A percentile compares a stretch with the other conserved stretches of the same genome.
These are phyloP conservation scores for Cairina moschata DNA, from an alignment of 2,113 vertebrate genomes.

Conservation along the genomic window DNA sequence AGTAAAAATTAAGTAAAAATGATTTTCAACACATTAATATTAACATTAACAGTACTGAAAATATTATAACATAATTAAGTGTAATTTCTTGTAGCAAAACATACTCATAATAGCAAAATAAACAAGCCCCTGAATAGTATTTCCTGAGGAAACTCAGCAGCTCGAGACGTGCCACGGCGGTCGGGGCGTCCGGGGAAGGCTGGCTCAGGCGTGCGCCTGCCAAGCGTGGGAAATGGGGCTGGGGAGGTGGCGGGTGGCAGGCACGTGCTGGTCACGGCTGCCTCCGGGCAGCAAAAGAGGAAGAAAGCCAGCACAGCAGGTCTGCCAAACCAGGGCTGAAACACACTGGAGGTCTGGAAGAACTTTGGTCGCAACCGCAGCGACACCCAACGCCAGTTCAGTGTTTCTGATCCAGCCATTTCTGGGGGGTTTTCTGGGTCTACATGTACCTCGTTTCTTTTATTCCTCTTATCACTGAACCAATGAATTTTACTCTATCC, in stretches of 20 bases:
- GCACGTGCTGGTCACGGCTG: background rate
- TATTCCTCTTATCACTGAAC: background rate
- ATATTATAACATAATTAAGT: slow-evolving; percentile 53
- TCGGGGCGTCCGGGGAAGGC: background rate
- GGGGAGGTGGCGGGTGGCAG: fast-evolving
- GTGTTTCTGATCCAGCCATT: background rate
- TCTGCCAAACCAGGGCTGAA: background rate
- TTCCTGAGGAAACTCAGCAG: background rate
- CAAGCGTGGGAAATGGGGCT: background rate
- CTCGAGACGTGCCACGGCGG: background rate
- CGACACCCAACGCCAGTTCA: fast-evolving
- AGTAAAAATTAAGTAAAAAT: slow-evolving; percentile 70
- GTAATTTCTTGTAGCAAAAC: slow-evolving; percentile 58
- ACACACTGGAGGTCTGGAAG: background rate
- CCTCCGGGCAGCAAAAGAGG: background rate
- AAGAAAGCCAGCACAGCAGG: fast-evolving
- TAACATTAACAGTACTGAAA: slow-evolving; percentile 41
- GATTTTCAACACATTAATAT: slow-evolving; percentile 32
- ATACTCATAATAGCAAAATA: slow-evolving; percentile 46
- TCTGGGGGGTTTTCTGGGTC: background rate
- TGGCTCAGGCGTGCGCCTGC: background rate
- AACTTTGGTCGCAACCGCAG: background rate
- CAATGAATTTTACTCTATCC: background rate
- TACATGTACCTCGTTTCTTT: background rate
- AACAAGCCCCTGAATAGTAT: background rate